Base-by-base conservation (phyloP, 2,888 invertebrate species). In the Allygus modestus region DNA sequence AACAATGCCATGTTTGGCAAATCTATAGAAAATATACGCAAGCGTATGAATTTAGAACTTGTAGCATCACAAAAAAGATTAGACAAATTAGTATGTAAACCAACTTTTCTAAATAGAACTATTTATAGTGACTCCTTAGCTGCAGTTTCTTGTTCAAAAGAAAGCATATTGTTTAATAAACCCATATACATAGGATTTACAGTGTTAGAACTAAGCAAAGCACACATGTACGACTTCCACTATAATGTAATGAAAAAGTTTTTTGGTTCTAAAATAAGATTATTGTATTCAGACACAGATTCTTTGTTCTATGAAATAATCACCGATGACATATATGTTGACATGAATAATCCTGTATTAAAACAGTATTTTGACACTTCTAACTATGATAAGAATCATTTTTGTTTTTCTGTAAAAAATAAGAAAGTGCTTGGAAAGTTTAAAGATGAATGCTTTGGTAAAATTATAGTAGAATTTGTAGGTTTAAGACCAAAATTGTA, bases 111-210 rank as follows among this genome's bases (percentile, higher is more conserved):
- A 58, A 54, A 43, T 84, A 58, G 84, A 82, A 28, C 12, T 11
- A 82, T 87, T 46, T 84, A 88, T 77, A 43, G 58, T 71, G 85
- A 87, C 28, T 84, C 87, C 81, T 84, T 87, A 54, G 77, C 85
- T n/a, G 85, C 86, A 17, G 84, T 88, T 46, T 85, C 87, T 81
- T 46, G 87, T 61, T 82, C 73, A 31, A 82, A 81, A 20, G 43
- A 65, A 9, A 28, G 65, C 33, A 54, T 86, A 15, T 26, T 81
- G 12, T 75, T 87, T 12, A 84, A 87, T 84, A 84, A 87, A 84
- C 85, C 87, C 28, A 83, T 86, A 23, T 86, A 87, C 69, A 77
- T 87, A 26, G 84, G 82, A 17, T 79, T 84, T 58, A 26, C 84
- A 33, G 69, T 85, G 11, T 73, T 86, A 41, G 84, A 86, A 15